phyloP scores from a whole-genome alignment of 2,888 invertebrate species.

The Syrphus vitripennis region DNA sequence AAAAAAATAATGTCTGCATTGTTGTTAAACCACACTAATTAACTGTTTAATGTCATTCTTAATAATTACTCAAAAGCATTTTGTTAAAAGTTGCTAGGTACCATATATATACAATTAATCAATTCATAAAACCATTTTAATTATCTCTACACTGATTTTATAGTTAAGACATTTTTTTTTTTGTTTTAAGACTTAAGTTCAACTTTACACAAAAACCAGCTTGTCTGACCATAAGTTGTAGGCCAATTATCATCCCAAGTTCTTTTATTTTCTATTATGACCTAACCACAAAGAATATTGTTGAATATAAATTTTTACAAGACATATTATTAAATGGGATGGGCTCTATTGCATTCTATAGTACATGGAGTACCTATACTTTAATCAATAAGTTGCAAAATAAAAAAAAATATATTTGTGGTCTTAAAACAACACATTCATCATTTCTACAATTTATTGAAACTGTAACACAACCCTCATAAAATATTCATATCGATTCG shows the following conservation, averaged over 20 bases:
- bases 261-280: neutral
- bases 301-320: neutral
- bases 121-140: slow-evolving; percentile 1
- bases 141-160: neutral
- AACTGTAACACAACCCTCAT: no score
- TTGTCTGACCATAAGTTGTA: neutral
- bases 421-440: neutral
- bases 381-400: neutral
- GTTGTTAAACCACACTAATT: neutral
- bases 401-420: no score
- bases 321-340: slow-evolving; percentile 9
- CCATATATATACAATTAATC: neutral
- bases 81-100: neutral
- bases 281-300: neutral
- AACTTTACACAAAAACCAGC: neutral
- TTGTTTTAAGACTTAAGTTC: neutral
- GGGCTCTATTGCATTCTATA: neutral
- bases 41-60: neutral
- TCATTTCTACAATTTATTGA: neutral
- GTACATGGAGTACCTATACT: no score
- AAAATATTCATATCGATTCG: slow-evolving; percentile 17
- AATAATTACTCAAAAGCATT: slow-evolving; percentile 3
- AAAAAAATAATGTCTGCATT: neutral
- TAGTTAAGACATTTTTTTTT: neutral
- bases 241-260: neutral